Evolutionary conservation across 1,140 invertebrate genomes (phyloP), one percentile per base, ranked within the genome.

Genomic region (Cotesia typhae): DNA sequence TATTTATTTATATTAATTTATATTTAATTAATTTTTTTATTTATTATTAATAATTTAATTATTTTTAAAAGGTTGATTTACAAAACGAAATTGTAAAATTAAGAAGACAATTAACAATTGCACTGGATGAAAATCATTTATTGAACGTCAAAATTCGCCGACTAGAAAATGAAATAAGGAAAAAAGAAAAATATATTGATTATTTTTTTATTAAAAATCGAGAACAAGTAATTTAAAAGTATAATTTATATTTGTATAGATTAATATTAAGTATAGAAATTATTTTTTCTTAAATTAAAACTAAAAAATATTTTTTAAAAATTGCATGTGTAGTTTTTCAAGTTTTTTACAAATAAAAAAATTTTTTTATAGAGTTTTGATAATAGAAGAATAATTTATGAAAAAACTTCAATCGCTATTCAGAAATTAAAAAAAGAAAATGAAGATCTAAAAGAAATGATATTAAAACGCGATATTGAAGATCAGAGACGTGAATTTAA

Each of bases 91-190:
- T 82, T 64, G 76, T 76, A 63, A 78, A 77, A 68, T 55, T 82
- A 10, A 80, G 77, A 66, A 78, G 76, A 67, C 76, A 79, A 67
- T 67, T 82, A 68, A 63, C 75, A 3, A 70, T 75, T 38, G 76
- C 74, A 60, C 72, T 75, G 35, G 77, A 76, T 53, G 81, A 82
- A 57, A 82, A 81, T 78, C 75, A 78, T 67, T 73, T 80, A 60
- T 65, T 82, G 2, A 82, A 81, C 71, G 79, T 81, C 59, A 79
- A 79, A 75, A 76, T 82, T 67, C 75, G 79, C 2, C 74, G 77
- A 41, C 60, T 82, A 17, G 77, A 80, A 70, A 77, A 73, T 59
- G 79, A 81, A 67, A 67, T 81, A 57, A 68, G 73, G 14, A 79
- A 77, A 55, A 82, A 81, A 68, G 76, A 82, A 5, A 76, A 61